These are phyloP conservation scores for Neoitamus cyanurus DNA, from an alignment of 2,888 invertebrate species.

Conservation along the genomic window DNA sequence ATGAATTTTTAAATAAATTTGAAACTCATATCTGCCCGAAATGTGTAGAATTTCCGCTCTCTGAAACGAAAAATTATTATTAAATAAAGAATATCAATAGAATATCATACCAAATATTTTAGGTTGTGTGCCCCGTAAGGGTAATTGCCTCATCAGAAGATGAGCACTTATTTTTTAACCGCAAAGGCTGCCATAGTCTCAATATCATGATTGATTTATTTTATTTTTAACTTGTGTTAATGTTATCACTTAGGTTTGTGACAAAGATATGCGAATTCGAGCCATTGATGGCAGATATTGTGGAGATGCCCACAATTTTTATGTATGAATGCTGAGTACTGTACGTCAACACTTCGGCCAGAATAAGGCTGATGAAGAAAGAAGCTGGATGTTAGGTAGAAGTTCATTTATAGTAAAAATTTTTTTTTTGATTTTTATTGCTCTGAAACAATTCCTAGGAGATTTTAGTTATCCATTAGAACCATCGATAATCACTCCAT, in stretches of 20 bases:
- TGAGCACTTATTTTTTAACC: slow-evolving; percentile 6
- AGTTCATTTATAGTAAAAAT: background rate
- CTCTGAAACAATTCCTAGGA: background rate
- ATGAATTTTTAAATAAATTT: too few species aligned
- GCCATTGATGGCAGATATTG: background rate
- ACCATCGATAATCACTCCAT: slow-evolving; percentile 48
- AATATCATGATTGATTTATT: slow-evolving; percentile 37
- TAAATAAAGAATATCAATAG: too few species aligned
- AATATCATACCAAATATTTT: too few species aligned
- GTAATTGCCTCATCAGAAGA: background rate
- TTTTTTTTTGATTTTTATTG: background rate
- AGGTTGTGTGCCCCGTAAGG: too few species aligned
- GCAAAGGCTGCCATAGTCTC: slow-evolving; percentile 11
- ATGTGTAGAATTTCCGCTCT: too few species aligned
- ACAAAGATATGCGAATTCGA: background rate
- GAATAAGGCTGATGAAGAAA: background rate
- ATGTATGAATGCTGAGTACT: background rate
- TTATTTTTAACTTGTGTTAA: background rate
- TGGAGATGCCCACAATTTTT: background rate
- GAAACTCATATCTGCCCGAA: too few species aligned
- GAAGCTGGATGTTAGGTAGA: background rate
- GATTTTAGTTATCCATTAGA: slow-evolving; percentile 45
- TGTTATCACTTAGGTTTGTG: background rate
- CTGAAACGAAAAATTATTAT: too few species aligned
- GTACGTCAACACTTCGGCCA: background rate